Evolutionary conservation across 2,113 vertebrate genomes (phyloP), one percentile per base, ranked within the genome.

Genomic region (Poicephalus gulielmi): DNA sequence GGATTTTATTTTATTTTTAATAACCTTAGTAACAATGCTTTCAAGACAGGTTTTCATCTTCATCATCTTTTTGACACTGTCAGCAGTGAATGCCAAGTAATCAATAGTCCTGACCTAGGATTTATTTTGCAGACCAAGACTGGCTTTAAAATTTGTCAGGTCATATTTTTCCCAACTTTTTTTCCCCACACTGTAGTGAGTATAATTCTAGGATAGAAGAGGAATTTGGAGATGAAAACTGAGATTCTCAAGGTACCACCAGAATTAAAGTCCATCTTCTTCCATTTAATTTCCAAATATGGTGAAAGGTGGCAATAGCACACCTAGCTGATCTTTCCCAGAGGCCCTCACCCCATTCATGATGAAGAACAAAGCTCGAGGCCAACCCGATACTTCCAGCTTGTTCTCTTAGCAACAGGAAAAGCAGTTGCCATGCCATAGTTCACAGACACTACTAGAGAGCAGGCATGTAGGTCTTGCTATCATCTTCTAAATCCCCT

Each of bases 1-100:
- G 25, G 11, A n/a, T 25, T 91, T 77, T 91, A 62, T 93, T 92
- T 84, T 82, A 25, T 86, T 88, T 92, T 91, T 78, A 95, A 81
- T 82, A 84, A 74, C 43, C 35, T 59, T 67, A 2, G 0, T 86
- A 93, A 71, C 70, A 88, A 62, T 82, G 63, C 31, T 80, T 88
- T 92, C 75, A 63, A 63, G 44, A 44, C 24, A 75, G 47, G 25
- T 88, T 93, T 93, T 94, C 47, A 39, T 91, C 41, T 70, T 74
- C 49, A 37, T 86, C 33, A 22, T 28, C 8, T 67, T 4, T 74
- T 81, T 92, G 76, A 84, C 66, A 15, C 79, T 78, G 46, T 86
- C 69, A 91, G 64, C 41, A 83, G n/a, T 71, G 91, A 84, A 81
- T 78, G 83, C 60, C 50, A 86, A 90, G 10, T 35, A 68, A 90